Evolutionary conservation across 2,888 invertebrate species (phyloP).

Genomic region (Drosophila niveifrons): DNA sequence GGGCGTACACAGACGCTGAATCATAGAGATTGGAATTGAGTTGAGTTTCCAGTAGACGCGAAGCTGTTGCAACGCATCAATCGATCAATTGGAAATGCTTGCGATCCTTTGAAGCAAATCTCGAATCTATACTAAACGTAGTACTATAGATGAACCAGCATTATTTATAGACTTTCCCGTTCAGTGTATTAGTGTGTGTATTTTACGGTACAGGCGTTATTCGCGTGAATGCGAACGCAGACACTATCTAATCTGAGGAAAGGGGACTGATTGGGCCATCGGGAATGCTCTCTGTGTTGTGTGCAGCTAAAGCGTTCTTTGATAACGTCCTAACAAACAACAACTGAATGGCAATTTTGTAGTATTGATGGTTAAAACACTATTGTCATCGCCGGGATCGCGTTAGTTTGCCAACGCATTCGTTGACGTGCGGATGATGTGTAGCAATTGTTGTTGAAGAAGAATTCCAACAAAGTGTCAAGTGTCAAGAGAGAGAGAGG

Average conservation of each 20-base stretch:
- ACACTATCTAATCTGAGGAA: slow-evolving; percentile 64
- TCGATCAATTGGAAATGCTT: slow-evolving; percentile 1
- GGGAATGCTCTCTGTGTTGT: slow-evolving; percentile 46
- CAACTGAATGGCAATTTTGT: slow-evolving; percentile 50
- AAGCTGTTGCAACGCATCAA: slow-evolving; percentile 12
- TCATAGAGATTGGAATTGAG: slow-evolving; percentile 6
- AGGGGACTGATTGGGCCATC: slow-evolving; percentile 61
- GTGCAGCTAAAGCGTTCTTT: slow-evolving; percentile 50
- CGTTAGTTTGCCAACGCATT: slow-evolving; percentile 64
- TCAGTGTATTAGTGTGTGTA: too few relatives aligned
- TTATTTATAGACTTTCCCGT: slow-evolving; percentile 4
- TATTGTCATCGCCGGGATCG: slow-evolving; percentile 62
- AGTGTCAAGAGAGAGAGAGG: slow-evolving; percentile 12
- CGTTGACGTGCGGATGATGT: slow-evolving; percentile 66
- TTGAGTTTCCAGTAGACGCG: neutral
- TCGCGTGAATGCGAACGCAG: slow-evolving; percentile 37
- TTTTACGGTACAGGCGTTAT: slow-evolving; percentile 6
- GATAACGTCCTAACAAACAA: slow-evolving; percentile 34
- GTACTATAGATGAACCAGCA: neutral
- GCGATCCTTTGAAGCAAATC: neutral
- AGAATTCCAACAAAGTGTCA: slow-evolving; percentile 24
- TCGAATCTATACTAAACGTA: neutral
- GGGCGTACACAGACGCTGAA: slow-evolving; percentile 1
- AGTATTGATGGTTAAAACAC: slow-evolving; percentile 75
- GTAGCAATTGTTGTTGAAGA: slow-evolving; percentile 20